Conservation (phyloP, 2,888 invertebrate genomes). For the Megaustenia siamemsis region DNA sequence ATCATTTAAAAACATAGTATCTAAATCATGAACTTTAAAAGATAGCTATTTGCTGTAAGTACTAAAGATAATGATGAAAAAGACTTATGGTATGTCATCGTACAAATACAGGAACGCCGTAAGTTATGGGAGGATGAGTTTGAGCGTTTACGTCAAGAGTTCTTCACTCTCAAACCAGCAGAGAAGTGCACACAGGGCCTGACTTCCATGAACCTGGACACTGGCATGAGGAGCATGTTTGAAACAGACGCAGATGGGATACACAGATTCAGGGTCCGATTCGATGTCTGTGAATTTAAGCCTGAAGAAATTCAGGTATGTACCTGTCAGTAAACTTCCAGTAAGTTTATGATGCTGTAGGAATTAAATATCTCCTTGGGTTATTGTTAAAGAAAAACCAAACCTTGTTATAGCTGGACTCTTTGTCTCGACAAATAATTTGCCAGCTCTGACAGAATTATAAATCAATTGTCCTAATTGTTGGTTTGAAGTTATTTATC, state of each 20-base stretch:
- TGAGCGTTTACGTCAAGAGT: constrained; percentile 77
- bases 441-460: too few relatives aligned
- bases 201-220: constrained; percentile 65
- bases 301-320: constrained; percentile 67
- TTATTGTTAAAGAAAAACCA: too few relatives aligned
- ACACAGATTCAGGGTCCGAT: constrained; percentile 70
- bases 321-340: background rate
- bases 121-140: constrained; percentile 77
- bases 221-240: constrained; percentile 65
- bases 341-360: background rate
- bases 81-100: background rate
- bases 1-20: too few relatives aligned
- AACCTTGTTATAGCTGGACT: too few relatives aligned
- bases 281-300: constrained; percentile 76
- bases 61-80: too few relatives aligned
- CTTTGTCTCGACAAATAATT: too few relatives aligned
- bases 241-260: constrained; percentile 70
- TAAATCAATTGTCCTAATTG: too few relatives aligned
- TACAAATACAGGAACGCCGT: constrained; percentile 60
- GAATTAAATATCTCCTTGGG: too few relatives aligned
- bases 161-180: constrained; percentile 78
- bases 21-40: too few relatives aligned
- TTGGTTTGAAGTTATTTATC: too few relatives aligned
- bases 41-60: too few relatives aligned
- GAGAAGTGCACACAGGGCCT: constrained; percentile 65